These are phyloP conservation scores for Chloroceryle amazona DNA, from an alignment of 2,797 vertebrate species.

Conservation along the genomic window DNA sequence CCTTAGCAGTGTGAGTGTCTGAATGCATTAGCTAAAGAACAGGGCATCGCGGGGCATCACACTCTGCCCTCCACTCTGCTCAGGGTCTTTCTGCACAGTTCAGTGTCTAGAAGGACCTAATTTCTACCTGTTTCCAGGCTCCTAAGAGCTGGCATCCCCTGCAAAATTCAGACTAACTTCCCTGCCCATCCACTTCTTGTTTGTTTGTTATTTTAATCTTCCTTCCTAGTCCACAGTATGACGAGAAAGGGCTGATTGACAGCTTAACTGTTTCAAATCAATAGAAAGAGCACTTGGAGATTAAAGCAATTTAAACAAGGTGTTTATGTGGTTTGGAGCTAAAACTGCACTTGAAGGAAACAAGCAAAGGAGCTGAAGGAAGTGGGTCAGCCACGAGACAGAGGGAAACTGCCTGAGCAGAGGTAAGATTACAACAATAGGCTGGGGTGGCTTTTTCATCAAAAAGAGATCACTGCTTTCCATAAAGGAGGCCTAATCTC, in stretches of 20 bases:
- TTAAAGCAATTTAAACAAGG: slow-evolving; percentile 82
- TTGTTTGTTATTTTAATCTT: slow-evolving; percentile 85
- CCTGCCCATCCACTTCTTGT: slow-evolving; percentile 30
- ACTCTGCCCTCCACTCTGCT: neutral
- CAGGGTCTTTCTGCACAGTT: neutral
- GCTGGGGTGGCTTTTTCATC: slow-evolving; percentile 70
- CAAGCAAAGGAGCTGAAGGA: slow-evolving; percentile 68
- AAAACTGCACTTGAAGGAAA: slow-evolving; percentile 80
- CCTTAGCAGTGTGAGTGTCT: neutral
- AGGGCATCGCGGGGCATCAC: neutral
- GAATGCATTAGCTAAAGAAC: neutral
- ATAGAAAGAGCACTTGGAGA: slow-evolving; percentile 76
- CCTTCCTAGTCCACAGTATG: slow-evolving; percentile 8
- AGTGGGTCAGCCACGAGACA: slow-evolving; percentile 77
- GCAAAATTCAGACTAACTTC: slow-evolving; percentile 27
- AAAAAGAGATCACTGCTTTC: slow-evolving; percentile 69
- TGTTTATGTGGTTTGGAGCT: slow-evolving; percentile 75
- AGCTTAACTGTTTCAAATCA: slow-evolving; percentile 79
- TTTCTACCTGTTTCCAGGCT: neutral
- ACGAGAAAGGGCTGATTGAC: slow-evolving; percentile 79
- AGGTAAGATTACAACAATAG: slow-evolving; percentile 69
- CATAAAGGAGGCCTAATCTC: slow-evolving; percentile 75
- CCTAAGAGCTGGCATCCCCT: neutral
- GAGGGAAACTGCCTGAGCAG: slow-evolving; percentile 1
- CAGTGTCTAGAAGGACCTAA: neutral